These are phyloP conservation scores for Denticeps clupeoides DNA, from an alignment of 2,797 vertebrate genomes.

Conservation along the genomic window DNA sequence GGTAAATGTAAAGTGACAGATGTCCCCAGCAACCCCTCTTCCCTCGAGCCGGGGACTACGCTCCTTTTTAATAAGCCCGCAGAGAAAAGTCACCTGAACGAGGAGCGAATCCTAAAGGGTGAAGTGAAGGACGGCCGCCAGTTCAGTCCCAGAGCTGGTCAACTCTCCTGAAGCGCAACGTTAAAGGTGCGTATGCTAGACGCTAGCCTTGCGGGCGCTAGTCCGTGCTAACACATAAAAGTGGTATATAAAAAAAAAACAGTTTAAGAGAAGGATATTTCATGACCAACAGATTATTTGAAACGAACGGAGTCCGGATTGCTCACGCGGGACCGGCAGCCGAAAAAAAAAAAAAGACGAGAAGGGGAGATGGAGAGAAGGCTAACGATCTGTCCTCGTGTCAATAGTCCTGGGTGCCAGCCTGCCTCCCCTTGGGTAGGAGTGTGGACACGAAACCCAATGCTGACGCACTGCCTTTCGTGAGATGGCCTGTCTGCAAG, in stretches of 20 bases:
- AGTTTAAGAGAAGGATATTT: too few relatives aligned
- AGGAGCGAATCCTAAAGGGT: conserved; percentile 32
- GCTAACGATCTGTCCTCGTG: conserved; percentile 39
- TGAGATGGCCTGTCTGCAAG: conserved; percentile 23
- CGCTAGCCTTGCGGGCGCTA: too few relatives aligned
- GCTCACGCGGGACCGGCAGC: conserved; percentile 1
- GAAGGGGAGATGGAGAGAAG: conserved; percentile 23
- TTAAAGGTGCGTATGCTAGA: too few relatives aligned
- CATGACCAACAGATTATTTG: not conserved
- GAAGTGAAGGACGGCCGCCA: conserved; percentile 31
- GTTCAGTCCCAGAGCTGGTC: conserved; percentile 2
- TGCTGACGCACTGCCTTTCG: conserved; percentile 31
- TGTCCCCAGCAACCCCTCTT: too few relatives aligned
- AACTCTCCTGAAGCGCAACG: too few relatives aligned
- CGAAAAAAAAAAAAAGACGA: conserved; percentile 13
- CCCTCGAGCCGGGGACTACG: conserved; percentile 28
- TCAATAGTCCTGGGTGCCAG: conserved; percentile 41
- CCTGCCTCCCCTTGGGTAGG: conserved; percentile 33
- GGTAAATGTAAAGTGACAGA: conserved; percentile 60
- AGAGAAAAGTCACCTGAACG: conserved; percentile 37
- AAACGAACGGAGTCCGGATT: too few relatives aligned
- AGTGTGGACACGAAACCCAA: conserved; percentile 33
- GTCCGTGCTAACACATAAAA: too few relatives aligned
- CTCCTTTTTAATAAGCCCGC: conserved; percentile 35
- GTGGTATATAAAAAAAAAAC: too few relatives aligned